Base-by-base conservation (phyloP, 2,797 vertebrate genomes). In the Myotis findleyi region DNA sequence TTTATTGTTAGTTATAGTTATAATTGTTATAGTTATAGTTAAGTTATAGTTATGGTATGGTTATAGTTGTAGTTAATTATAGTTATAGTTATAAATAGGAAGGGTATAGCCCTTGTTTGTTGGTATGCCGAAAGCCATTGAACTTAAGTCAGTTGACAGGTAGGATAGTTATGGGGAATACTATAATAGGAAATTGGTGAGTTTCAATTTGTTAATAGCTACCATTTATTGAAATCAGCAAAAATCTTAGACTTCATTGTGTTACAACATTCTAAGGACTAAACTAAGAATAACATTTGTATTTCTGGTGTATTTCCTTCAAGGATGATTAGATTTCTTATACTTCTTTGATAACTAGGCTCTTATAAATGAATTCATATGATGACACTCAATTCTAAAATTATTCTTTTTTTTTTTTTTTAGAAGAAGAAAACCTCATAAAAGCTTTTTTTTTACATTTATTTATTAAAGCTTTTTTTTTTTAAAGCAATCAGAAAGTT, bases 341-440 rank as follows among this genome's bases (percentile, higher is more conserved):
- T 6, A 53, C 8, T 59, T 82, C 10, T 73, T 90, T 14, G 64
- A 30, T 75, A 85, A 75, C 3, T 41, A 47, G n/a, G 53, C 49
- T 87, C 20, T 76, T 89, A 75, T 84, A 92, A 81, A 69, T 72
- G 27, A 92, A 69, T 82, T 57, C 20, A 57, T 64, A 36, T 72
- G 13, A 89, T 89, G 62, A 76, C 16, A 84, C 7, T 79, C 13
- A 72, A 30, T 82, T 90, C 7, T 44, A 59, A 59, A 87, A 73
- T 59, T 87, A 20, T 55, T 30, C 47, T 66, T 62, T 13, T 86
- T 23, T 62, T 71, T 71, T 87, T 53, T 16, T 33, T 33, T n/a
- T n/a, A n/a, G n/a, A 8, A 55, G 30, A 69, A 79, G 20, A 69
- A 84, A 91, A 12, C 0, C 17, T 68, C 21, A 47, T 73, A 11